Percentiles rank a stretch among this genome's conserved stretches.
phyloP scores from a whole-genome alignment of 2,888 invertebrate genomes.

The Hartigia nigra region DNA sequence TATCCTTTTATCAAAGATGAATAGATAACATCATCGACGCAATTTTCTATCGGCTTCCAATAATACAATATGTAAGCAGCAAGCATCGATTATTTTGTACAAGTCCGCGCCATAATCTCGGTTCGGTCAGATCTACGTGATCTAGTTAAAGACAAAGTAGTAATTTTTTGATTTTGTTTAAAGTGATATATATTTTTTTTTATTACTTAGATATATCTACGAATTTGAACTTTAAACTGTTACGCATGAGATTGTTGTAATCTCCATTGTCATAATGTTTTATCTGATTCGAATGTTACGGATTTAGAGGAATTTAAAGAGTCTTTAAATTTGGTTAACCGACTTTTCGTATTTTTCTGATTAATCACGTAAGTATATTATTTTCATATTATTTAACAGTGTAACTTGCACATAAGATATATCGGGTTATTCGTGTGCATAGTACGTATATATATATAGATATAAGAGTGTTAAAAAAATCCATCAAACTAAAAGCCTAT shows the following conservation, averaged over 20 bases:
- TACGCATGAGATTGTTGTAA: too few relatives aligned
- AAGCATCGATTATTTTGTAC: background rate
- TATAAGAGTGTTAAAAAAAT: background rate
- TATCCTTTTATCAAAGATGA: background rate
- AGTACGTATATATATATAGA: too few relatives aligned
- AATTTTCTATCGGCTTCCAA: background rate
- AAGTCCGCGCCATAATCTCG: background rate
- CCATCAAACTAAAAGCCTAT: background rate
- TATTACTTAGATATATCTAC: too few relatives aligned
- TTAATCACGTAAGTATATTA: background rate
- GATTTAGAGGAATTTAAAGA: background rate
- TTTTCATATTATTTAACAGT: background rate
- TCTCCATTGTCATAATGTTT: too few relatives aligned
- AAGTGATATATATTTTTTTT: too few relatives aligned
- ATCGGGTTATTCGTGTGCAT: too few relatives aligned
- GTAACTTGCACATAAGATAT: too few relatives aligned
- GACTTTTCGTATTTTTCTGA: background rate
- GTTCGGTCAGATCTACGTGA: background rate
- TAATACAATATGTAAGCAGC: background rate
- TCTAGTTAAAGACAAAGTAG: background rate
- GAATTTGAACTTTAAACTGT: too few relatives aligned
- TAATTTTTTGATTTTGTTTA: background rate
- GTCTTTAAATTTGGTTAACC: background rate
- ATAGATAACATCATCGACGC: background rate
- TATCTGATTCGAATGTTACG: too few relatives aligned